Base-by-base conservation (phyloP, 2,113 vertebrate species). In the Vimba vimba region DNA sequence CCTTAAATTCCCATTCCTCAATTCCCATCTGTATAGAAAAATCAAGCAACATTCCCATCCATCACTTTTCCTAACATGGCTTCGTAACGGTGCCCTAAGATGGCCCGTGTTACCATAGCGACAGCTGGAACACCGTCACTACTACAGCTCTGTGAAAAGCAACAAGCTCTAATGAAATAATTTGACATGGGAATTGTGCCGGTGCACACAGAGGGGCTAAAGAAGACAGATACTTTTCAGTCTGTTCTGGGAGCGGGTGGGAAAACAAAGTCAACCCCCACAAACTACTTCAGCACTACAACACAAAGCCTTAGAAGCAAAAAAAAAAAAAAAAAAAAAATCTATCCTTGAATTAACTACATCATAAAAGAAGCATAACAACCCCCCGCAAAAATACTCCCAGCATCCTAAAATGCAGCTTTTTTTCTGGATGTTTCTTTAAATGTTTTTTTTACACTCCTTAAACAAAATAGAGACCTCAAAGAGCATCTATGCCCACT, bases 1-100 rank as follows among this genome's bases (percentile, higher is more conserved):
- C 25, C 30, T 25, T n/a, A 89, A 90, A 89, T 88, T 89, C 86
- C 92, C 91, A 93, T 93, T 93, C 91, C 85, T 84, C 88, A 91
- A 92, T 90, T 91, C 91, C 90, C 0, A 27, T 66, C 83, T 78
- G 88, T 47, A 78, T 86, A 87, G 88, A 90, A 91, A 87, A 90
- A 87, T 85, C 89, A 85, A 89, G 85, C 85, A 71, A 86, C 57
- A 39, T 77, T 47, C 79, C 85, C 86, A 77, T 52, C 79, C 88
- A 45, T 69, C 12, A 3, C 71, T 11, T 78, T 6, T 76, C 79
- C 74, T 68, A 47, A n/a, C 57, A 21, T 39, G n/a, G 27, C 45
- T 82, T 64, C 8, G 0, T 60, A 62, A 39, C 7, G 7, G 8
- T 66, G 79, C 79, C 79, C 43, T 30, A n/a, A 81, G 39, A 81